Evolutionary conservation across 2,113 vertebrate genomes (phyloP).

Genomic region (Anguilla japonica): DNA sequence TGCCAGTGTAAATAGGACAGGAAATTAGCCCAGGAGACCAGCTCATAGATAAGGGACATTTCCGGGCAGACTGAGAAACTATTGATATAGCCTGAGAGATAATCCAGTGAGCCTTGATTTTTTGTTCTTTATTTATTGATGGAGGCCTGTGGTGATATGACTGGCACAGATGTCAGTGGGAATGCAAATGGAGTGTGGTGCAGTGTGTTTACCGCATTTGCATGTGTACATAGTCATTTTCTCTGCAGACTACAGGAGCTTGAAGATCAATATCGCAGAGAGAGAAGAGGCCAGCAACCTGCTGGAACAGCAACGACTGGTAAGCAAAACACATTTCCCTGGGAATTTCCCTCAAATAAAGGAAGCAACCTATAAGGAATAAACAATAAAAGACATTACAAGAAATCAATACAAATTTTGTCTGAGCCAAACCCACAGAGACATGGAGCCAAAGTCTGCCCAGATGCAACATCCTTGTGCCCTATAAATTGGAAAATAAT

Average conservation of each 20-base stretch:
- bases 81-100: not conserved
- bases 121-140: not conserved
- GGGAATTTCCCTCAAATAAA: not conserved
- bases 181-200: slow-evolving; percentile 6
- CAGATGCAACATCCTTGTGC: not conserved
- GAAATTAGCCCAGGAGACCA: not conserved
- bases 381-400: slow-evolving; percentile 39
- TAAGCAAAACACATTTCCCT: slow-evolving; percentile 52
- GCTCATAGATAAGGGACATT: not conserved
- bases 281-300: slow-evolving; percentile 95
- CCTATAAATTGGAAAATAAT: not conserved
- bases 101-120: not conserved
- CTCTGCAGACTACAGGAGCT: slow-evolving; percentile 86
- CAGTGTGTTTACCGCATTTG: slow-evolving; percentile 14
- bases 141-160: not conserved
- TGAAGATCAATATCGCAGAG: slow-evolving; percentile 92
- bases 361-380: slow-evolving; percentile 74
- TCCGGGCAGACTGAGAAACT: not conserved
- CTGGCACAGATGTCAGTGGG: not conserved
- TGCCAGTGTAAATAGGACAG: not conserved
- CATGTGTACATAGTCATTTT: slow-evolving; percentile 9
- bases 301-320: slow-evolving; percentile 94
- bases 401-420: not conserved
- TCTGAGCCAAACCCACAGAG: not conserved
- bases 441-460: not conserved